Percentiles rank a stretch among this genome's conserved stretches.
Evolutionary conservation across 2,113 vertebrate species (phyloP).

Genomic region (Calyptomena viridis): DNA sequence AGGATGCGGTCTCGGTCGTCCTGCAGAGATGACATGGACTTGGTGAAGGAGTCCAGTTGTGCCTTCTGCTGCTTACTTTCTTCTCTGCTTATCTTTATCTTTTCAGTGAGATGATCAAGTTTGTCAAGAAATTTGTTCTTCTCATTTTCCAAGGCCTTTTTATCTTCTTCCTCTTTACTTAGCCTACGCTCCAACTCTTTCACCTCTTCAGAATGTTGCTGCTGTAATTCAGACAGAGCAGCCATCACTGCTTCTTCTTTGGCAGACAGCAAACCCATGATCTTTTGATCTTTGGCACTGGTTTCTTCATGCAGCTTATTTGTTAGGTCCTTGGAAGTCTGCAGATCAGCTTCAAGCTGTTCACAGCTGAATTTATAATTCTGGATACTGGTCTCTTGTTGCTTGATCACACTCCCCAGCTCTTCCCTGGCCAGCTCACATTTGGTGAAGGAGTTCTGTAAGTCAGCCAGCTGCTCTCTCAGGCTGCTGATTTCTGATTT

Average conservation of each 20-base stretch:
- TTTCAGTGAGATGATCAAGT: slow-evolving; percentile 73
- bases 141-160: slow-evolving; percentile 76
- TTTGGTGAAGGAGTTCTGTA: slow-evolving; percentile 78
- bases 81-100: slow-evolving; percentile 74
- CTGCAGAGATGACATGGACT: slow-evolving; percentile 94
- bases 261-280: slow-evolving; percentile 83
- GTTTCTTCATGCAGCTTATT: slow-evolving; percentile 82
- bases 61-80: slow-evolving; percentile 80
- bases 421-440: slow-evolving; percentile 72
- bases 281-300: slow-evolving; percentile 84
- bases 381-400: slow-evolving; percentile 80
- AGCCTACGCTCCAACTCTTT: slow-evolving; percentile 79
- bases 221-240: slow-evolving; percentile 72
- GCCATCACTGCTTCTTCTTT: slow-evolving; percentile 86
- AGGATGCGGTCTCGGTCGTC: slow-evolving; percentile 88
- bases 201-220: slow-evolving; percentile 82
- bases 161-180: slow-evolving; percentile 58
- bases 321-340: slow-evolving; percentile 81
- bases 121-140: slow-evolving; percentile 74
- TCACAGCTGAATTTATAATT: slow-evolving; percentile 81
- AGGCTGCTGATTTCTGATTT: slow-evolving; percentile 75
- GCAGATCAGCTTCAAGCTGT: slow-evolving; percentile 87
- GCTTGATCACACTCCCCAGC: slow-evolving; percentile 70
- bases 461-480: slow-evolving; percentile 65
- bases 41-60: slow-evolving; percentile 86